A percentile compares a stretch with the other conserved stretches of the same genome.
These are phyloP conservation scores for Ophonus ardosiacus DNA, from an alignment of 2,888 invertebrate species.

Conservation along the genomic window DNA sequence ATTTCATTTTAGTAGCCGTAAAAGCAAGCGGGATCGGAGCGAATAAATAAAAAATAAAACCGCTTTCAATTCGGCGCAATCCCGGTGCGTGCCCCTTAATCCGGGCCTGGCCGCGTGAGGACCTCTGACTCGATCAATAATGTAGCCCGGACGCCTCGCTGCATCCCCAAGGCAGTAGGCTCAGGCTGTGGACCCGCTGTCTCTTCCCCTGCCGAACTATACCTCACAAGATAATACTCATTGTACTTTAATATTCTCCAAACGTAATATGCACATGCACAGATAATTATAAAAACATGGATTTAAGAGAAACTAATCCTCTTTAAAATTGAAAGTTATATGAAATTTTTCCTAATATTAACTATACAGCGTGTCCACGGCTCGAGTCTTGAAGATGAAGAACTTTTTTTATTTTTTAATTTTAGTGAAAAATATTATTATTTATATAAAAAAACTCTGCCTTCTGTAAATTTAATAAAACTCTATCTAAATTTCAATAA, in stretches of 20 bases:
- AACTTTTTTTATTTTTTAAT: too few species aligned
- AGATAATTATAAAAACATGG: background rate
- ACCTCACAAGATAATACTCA: background rate
- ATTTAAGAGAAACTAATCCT: too few species aligned
- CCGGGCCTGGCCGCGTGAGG: conserved; percentile 55
- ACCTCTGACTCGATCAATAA: conserved; percentile 60
- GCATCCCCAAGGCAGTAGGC: conserved; percentile 51
- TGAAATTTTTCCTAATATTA: too few species aligned
- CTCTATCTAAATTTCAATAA: too few species aligned
- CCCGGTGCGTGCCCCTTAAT: conserved; percentile 53
- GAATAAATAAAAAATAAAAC: conserved; percentile 52
- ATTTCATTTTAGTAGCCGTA: conserved; percentile 50
- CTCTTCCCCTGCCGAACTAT: conserved; percentile 18
- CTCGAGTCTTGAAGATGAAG: too few species aligned
- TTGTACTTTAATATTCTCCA: background rate
- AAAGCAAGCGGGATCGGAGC: conserved; percentile 41
- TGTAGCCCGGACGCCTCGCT: conserved; percentile 54
- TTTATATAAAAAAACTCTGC: too few species aligned
- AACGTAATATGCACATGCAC: background rate
- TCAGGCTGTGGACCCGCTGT: conserved; percentile 4
- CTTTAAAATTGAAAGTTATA: too few species aligned
- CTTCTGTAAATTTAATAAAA: too few species aligned
- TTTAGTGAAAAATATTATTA: too few species aligned
- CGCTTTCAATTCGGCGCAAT: conserved; percentile 48
- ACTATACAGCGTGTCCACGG: too few species aligned